These are phyloP conservation scores for Halichondria panicea DNA, from an alignment of 37 sponge, comb jelly and placozoan genomes.

Conservation along the genomic window DNA sequence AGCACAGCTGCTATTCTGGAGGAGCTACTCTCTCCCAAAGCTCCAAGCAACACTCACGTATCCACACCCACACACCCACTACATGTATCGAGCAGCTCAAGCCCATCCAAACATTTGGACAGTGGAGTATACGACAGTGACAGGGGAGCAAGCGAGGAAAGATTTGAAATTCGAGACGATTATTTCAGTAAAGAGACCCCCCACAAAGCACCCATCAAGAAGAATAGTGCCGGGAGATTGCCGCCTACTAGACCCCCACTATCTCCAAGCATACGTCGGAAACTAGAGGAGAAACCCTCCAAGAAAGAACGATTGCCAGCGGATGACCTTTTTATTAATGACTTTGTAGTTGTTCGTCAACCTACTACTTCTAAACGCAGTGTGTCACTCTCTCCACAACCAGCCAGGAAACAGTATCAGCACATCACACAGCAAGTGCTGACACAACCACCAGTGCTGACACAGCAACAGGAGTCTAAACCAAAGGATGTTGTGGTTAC, in stretches of 20 bases:
- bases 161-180: too few species aligned
- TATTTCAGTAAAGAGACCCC: too few species aligned
- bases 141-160: too few species aligned
- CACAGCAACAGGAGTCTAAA: background rate
- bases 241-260: slow-evolving; percentile 27
- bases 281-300: background rate
- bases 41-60: too few species aligned
- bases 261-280: background rate
- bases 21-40: too few species aligned
- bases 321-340: slow-evolving; percentile 7
- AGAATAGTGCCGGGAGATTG: background rate
- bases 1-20: too few species aligned
- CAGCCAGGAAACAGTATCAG: background rate
- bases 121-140: too few species aligned
- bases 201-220: background rate
- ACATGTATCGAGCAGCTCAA: too few species aligned
- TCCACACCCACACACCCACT: too few species aligned
- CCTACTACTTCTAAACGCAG: background rate
- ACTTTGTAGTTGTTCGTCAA: background rate
- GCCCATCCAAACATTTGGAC: too few species aligned
- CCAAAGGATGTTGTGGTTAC: background rate
- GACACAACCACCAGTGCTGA: background rate
- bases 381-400: background rate
- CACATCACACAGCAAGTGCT: background rate
- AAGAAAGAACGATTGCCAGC: slow-evolving; percentile 1